Percentiles rank a stretch among this genome's conserved stretches.
These are phyloP conservation scores for Papilio elwesi DNA, from an alignment of 2,888 invertebrate species.

Conservation along the genomic window DNA sequence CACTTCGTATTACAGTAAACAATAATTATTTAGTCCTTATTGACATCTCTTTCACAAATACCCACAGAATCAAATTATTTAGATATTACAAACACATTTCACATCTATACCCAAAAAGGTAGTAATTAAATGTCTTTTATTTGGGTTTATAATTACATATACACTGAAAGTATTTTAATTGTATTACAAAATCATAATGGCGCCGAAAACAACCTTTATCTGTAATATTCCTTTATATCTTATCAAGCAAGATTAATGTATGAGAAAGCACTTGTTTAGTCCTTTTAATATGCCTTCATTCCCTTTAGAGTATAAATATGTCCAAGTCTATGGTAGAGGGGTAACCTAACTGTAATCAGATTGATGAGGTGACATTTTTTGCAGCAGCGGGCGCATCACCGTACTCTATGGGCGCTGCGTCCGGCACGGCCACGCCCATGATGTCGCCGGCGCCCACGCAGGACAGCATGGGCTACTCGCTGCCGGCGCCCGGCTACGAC, in stretches of 20 bases:
- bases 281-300: not conserved
- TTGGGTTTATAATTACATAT: no score
- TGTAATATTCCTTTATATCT: not conserved
- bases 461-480: slow-evolving; percentile 96
- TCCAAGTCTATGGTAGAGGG: not conserved
- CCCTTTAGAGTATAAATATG: not conserved
- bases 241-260: not conserved
- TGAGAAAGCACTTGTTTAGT: not conserved
- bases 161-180: no score
- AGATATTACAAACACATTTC: no score
- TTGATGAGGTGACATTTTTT: slow-evolving; percentile 36
- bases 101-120: no score
- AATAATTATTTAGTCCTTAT: slow-evolving; percentile 38
- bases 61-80: not conserved
- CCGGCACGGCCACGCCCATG: slow-evolving; percentile 96
- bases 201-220: no score
- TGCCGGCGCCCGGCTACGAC: slow-evolving; percentile 96
- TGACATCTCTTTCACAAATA: slow-evolving; percentile 14
- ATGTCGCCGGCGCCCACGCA: slow-evolving; percentile 97
- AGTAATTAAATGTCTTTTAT: no score
- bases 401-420: slow-evolving; percentile 94
- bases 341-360: slow-evolving; percentile 2
- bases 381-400: slow-evolving; percentile 90
- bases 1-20: slow-evolving; percentile 76
- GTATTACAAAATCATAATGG: no score